Evolutionary conservation across 1,140 invertebrate species (phyloP), one percentile per base, ranked within the genome.

Genomic region (Drosophila novamexicana): DNA sequence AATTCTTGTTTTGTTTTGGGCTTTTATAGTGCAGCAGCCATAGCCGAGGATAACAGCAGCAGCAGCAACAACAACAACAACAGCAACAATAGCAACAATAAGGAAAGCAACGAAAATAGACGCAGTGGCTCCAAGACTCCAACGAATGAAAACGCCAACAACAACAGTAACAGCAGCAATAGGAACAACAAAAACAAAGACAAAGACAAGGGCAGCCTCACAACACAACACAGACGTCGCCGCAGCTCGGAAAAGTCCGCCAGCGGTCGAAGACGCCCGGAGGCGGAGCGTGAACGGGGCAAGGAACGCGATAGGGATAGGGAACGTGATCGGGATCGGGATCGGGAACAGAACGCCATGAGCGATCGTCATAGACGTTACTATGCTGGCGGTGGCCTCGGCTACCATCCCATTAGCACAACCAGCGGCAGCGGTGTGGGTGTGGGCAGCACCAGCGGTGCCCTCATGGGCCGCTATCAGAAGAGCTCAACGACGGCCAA

Each of bases 301-400:
- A 22, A 50, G 42, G 72, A 72, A 9, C 34, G 52, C 10, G 64
- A 59, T 2, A 50, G 52, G 16, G 64, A 69, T 14, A 22, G 37
- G 14, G 59, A 58, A 44, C 65, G 68, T 14, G 73, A 74, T 1
- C 39, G 71, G 0, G 65, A 81, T 12, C 34, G 68, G 2, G 79
- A 77, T 18, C 63, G 56, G 7, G 77, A 83, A 8, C 68, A 42
- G 16, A 74, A 68, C 56, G 71, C 85, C 32, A 92, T 91, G 90
- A 85, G 75, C 53, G 91, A 92, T 79, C 91, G 91, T n/a, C 77
- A 91, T 53, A 77, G 91, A 69, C 86, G 90, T 67, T 91, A 91
- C 57, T 92, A 91, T 77, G 84, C 79, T 8, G 79, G 80, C 47
- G 83, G 83, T n/a, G 83, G 77, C 32, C 62, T 88, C 8, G 79